These are phyloP conservation scores for Picathartes gymnocephalus DNA, from an alignment of 2,113 vertebrate species.

Conservation along the genomic window DNA sequence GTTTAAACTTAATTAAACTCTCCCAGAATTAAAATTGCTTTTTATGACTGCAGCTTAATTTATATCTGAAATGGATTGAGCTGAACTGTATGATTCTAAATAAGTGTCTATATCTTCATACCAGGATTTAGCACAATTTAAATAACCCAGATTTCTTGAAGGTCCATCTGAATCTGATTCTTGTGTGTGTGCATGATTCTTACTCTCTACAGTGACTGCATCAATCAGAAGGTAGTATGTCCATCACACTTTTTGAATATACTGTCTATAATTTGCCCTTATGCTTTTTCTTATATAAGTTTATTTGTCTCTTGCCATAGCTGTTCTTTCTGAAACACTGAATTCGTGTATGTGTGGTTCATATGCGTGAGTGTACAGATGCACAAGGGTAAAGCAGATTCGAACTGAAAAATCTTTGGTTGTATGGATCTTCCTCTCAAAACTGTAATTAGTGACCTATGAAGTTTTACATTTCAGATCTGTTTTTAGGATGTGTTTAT, in stretches of 20 bases:
- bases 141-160: neutral
- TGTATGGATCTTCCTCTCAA: neutral
- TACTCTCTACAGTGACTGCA: neutral
- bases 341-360: neutral
- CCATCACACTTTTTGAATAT: neutral
- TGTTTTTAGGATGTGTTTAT: neutral
- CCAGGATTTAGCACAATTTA: neutral
- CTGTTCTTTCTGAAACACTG: neutral
- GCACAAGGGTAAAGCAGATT: neutral
- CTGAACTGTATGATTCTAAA: neutral
- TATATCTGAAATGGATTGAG: neutral
- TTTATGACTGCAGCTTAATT: neutral
- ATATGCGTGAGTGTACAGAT: neutral
- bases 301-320: neutral
- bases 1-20: constrained; percentile 32
- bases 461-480: neutral
- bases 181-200: neutral
- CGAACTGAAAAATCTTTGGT: neutral
- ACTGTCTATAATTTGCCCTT: neutral
- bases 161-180: neutral
- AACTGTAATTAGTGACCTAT: neutral
- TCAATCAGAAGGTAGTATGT: neutral
- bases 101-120: neutral
- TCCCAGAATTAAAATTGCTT: constrained; percentile 18
- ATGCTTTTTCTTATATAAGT: neutral